A percentile compares a stretch with the other conserved stretches of the same genome.
phyloP scores from a whole-genome alignment of 2,797 vertebrate species.

The Halcyon chelicuti region DNA sequence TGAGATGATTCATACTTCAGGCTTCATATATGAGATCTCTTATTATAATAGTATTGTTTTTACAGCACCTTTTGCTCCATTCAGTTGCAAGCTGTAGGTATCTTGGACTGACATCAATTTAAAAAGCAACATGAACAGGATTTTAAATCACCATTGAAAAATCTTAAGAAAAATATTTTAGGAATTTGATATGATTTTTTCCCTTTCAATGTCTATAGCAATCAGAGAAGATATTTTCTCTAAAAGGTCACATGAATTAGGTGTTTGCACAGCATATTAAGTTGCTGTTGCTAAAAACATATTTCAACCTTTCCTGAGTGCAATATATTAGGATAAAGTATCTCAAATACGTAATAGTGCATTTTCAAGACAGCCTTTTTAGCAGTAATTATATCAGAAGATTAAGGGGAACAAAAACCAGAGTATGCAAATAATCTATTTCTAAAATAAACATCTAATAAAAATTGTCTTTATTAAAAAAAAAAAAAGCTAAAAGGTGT shows the following conservation, averaged over 20 bases:
- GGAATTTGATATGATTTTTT: neutral
- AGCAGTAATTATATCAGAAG: constrained; percentile 19
- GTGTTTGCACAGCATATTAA: neutral
- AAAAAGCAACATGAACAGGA: neutral
- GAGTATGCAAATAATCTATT: neutral
- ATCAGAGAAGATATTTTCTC: neutral
- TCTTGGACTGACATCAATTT: neutral
- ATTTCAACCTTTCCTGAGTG: constrained; percentile 1
- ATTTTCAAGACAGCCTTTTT: constrained; percentile 9
- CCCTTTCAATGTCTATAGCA: neutral
- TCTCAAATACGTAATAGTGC: neutral
- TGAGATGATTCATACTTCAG: neutral
- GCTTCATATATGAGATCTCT: neutral
- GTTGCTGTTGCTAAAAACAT: neutral
- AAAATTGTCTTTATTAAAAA: neutral
- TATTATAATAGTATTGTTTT: neutral
- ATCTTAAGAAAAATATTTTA: neutral
- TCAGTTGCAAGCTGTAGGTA: neutral
- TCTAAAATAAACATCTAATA: constrained; percentile 29
- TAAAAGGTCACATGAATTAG: neutral
- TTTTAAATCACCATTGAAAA: neutral
- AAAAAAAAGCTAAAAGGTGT: neutral
- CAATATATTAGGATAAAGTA: neutral
- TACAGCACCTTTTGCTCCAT: neutral
- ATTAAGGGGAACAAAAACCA: neutral